Percentiles rank a stretch among this genome's conserved stretches.
Evolutionary conservation across 2,113 vertebrate genomes (phyloP).

Genomic region (Hydrochoerus hydrochaeris): DNA sequence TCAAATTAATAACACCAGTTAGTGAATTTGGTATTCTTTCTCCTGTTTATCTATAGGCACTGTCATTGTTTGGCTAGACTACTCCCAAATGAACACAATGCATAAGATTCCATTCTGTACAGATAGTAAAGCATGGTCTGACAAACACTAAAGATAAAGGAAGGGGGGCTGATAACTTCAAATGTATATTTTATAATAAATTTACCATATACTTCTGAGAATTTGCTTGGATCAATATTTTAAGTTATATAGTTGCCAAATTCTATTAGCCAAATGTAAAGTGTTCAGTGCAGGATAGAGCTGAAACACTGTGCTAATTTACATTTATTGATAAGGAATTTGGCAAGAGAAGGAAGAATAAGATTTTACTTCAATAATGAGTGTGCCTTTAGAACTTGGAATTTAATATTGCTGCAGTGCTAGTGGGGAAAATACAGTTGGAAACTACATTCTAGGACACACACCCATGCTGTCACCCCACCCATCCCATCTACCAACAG

Average conservation of each 20-base stretch:
- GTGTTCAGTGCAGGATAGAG: conserved; percentile 55
- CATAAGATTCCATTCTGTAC: neutral
- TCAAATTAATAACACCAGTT: conserved; percentile 31
- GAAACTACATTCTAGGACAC: neutral
- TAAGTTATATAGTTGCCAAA: conserved; percentile 62
- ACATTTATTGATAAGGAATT: conserved; percentile 75
- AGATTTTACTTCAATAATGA: conserved; percentile 54
- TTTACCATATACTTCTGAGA: conserved; percentile 70
- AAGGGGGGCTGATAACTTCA: neutral
- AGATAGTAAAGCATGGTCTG: conserved; percentile 47
- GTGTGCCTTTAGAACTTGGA: conserved; percentile 26
- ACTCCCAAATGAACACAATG: conserved; percentile 3
- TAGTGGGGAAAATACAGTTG: neutral
- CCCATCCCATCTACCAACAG: neutral
- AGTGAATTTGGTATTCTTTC: neutral
- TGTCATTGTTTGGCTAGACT: conserved; percentile 17
- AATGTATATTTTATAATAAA: conserved; percentile 72
- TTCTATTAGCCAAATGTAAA: conserved; percentile 72
- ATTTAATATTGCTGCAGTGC: neutral
- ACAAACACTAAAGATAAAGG: conserved; percentile 46
- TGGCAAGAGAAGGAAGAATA: conserved; percentile 58
- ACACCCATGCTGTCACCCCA: neutral
- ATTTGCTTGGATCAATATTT: conserved; percentile 78
- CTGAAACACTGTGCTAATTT: conserved; percentile 72
- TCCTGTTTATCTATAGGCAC: neutral